phyloP scores from a whole-genome alignment of 1,140 invertebrate genomes.

The Zelostemma sp. region DNA sequence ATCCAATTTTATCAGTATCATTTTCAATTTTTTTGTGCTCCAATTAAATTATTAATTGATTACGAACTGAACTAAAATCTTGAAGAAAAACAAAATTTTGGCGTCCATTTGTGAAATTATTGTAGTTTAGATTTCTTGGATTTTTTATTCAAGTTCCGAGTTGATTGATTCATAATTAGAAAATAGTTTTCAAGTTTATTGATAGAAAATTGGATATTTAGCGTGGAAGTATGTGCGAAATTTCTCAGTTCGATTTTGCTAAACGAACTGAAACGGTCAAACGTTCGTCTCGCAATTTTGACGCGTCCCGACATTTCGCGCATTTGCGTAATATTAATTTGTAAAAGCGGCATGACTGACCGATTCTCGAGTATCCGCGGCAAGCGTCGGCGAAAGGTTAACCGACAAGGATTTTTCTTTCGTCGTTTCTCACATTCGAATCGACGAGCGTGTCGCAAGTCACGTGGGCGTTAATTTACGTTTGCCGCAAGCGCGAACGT shows the following conservation, averaged over 20 bases:
- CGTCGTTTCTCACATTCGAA: neutral
- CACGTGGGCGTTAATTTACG: constrained; percentile 52
- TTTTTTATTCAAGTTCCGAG: no score
- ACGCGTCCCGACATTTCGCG: neutral
- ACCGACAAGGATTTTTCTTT: constrained; percentile 34
- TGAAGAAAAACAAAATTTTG: no score
- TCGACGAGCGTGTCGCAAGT: neutral
- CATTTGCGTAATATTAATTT: constrained; percentile 19
- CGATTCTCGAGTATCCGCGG: constrained; percentile 15
- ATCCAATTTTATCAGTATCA: no score
- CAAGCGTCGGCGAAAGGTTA: constrained; percentile 47
- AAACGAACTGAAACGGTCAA: no score
- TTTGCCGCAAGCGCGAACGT: constrained; percentile 14
- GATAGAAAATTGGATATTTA: neutral
- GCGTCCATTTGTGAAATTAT: no score
- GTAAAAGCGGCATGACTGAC: constrained; percentile 33
- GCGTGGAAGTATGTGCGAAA: neutral
- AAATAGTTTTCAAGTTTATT: neutral
- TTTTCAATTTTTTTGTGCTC: no score
- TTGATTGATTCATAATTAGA: neutral
- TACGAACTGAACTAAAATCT: no score
- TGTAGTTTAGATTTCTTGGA: no score
- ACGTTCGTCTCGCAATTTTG: neutral
- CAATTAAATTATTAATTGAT: no score
- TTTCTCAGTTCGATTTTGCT: no score